Percentiles rank a stretch among this genome's conserved stretches.
phyloP scores from a whole-genome alignment of 2,113 vertebrate species.

The Tachysurus vachellii region DNA sequence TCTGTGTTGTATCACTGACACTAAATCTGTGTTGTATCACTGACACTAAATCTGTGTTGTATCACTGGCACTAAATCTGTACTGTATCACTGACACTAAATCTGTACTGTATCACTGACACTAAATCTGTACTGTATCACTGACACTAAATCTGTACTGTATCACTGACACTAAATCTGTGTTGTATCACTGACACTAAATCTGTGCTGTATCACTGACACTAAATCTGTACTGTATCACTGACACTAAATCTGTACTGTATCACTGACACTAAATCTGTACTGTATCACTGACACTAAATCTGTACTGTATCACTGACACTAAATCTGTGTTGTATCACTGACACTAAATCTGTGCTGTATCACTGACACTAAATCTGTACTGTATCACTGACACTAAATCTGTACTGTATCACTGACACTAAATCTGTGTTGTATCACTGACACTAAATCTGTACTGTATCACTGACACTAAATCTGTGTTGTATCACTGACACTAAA shows the following conservation, averaged over 20 bases:
- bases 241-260: not conserved
- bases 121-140: not conserved
- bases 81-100: not conserved
- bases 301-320: not conserved
- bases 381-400: no score
- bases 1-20: not conserved
- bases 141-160: not conserved
- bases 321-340: not conserved
- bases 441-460: not conserved
- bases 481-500: not conserved
- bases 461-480: not conserved
- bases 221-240: no score
- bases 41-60: no score
- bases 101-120: not conserved
- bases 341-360: not conserved
- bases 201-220: not conserved
- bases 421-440: not conserved
- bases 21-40: not conserved
- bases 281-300: not conserved
- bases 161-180: not conserved
- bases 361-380: no score
- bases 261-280: not conserved
- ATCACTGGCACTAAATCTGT: not conserved
- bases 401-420: not conserved
- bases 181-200: not conserved